Conservation (phyloP, 2,113 vertebrate species). For the Actinemys pallida region DNA sequence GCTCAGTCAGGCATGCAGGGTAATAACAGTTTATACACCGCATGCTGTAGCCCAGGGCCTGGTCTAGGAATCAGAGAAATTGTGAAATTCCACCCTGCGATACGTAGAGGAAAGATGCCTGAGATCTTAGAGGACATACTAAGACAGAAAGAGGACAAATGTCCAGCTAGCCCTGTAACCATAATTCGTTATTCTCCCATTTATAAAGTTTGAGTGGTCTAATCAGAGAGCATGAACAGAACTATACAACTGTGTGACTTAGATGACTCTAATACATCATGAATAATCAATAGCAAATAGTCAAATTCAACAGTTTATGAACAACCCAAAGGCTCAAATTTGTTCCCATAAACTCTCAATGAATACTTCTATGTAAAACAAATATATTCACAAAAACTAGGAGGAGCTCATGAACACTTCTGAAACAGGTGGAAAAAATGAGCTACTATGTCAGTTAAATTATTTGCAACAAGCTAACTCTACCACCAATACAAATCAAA, state of each 20-base stretch:
- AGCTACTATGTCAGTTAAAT: background rate
- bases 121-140: background rate
- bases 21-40: background rate
- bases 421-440: background rate
- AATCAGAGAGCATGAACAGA: background rate
- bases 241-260: accelerated
- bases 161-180: background rate
- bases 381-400: background rate
- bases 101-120: background rate
- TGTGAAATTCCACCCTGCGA: background rate
- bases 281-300: background rate
- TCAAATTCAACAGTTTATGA: background rate
- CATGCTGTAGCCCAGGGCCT: background rate
- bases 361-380: background rate
- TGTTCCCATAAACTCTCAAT: background rate
- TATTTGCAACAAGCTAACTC: background rate
- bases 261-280: background rate
- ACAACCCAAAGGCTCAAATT: background rate
- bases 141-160: background rate
- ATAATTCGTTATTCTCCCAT: background rate
- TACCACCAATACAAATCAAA: background rate
- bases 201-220: background rate
- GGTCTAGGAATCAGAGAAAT: background rate
- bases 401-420: background rate
- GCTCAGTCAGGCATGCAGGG: background rate